Base-by-base conservation (phyloP, 2,888 invertebrate species). In the Pterostichus niger region DNA sequence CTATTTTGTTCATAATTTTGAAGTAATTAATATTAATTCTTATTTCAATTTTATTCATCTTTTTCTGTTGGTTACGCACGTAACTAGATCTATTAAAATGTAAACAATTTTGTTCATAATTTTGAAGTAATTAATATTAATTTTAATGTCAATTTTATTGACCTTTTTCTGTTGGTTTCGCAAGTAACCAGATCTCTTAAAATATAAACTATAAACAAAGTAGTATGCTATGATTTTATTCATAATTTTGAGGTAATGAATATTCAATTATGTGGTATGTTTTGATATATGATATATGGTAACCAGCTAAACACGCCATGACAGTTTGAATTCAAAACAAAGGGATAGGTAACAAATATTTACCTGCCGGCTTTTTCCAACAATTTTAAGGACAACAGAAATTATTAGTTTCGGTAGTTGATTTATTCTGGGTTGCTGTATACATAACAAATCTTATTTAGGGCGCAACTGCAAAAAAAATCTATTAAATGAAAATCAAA, bases 41-140 rank as follows among this genome's bases (percentile, higher is more conserved):
- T n/a, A n/a, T n/a, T n/a, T n/a, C n/a, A n/a, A n/a, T n/a, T n/a
- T n/a, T n/a, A n/a, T n/a, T n/a, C n/a, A n/a, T n/a, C n/a, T n/a
- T n/a, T n/a, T n/a, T n/a, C n/a, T n/a, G n/a, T n/a, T n/a, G n/a
- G n/a, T n/a, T n/a, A n/a, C n/a, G n/a, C n/a, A n/a, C n/a, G n/a
- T n/a, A n/a, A n/a, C n/a, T n/a, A n/a, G n/a, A n/a, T n/a, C n/a
- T n/a, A n/a, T n/a, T n/a, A n/a, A n/a, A n/a, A n/a, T n/a, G n/a
- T n/a, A n/a, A n/a, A n/a, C n/a, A n/a, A n/a, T n/a, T 71, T 71
- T 44, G 44, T 44, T 71, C 68, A 44, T 15, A 71, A 71, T 71
- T 71, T 71, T 71, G 68, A 71, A 44, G 68, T 44, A 71, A 71
- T 71, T 44, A 71, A 44, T 71, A n/a, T n/a, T n/a, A n/a, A n/a